Evolutionary conservation across 37 sponge, comb jelly and placozoan species (phyloP), one percentile per base, ranked within the genome.

Genomic region (Lycopodina hypogea): DNA sequence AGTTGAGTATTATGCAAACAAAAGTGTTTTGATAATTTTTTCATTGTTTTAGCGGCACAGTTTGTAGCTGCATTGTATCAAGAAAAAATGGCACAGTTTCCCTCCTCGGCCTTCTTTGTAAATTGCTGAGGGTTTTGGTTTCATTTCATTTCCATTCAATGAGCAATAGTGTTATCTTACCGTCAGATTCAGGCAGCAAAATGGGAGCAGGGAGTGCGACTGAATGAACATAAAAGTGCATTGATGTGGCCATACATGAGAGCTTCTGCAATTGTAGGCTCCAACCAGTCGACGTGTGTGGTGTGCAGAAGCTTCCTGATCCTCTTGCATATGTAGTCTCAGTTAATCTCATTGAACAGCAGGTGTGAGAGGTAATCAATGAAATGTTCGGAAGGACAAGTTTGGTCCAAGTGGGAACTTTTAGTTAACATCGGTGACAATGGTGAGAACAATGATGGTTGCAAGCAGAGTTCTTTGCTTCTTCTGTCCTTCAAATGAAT

Each of bases 311-410:
- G 38, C 23, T 74, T 38, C 2, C 37, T 56, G 12, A 74, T 57
- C 28, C 75, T 30, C 12, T 55, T 55, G 59, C 34, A 32, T 22
- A 38, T 38, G 39, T 74, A 74, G 24, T 19, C 28, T 7, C 75
- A 59, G 23, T 74, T 74, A 15, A n/a, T 30, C 30, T 55, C 75
- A 29, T 34, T 74, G 38, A 74, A 56, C 6, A 57, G 33, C 22
- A 74, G 36, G 30, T 74, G 53, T 3, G 51, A 57, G 36, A 74
- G 41, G 53, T 74, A 74, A n/a, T 55, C 34, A 3, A 74, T n/a
- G 59, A 57, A 74, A 2, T 59, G 8, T 1, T 22, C 30, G 3
- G 12, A 15, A 6, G 56, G 57, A 35, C 59, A 56, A 12, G 28
- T 59, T 62, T 26, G 63, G 11, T 26, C 8, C 18, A 9, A 9